phyloP scores from a whole-genome alignment of 2,113 vertebrate species.

The Rhipidura dahli region DNA sequence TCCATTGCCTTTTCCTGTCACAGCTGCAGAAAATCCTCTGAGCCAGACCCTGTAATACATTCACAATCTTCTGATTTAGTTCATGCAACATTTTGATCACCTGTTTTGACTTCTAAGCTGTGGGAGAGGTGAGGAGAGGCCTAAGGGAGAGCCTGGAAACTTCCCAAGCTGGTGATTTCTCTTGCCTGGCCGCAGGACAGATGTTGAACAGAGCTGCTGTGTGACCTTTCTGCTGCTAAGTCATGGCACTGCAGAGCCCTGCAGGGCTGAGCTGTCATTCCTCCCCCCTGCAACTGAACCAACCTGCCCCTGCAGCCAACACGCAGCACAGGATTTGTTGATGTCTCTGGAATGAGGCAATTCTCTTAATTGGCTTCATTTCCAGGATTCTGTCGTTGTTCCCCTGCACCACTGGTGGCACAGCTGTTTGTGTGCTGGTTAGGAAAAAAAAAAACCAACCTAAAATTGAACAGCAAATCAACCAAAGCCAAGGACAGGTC shows the following conservation, averaged over 20 bases:
- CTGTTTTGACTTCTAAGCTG: background rate
- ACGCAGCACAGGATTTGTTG: background rate
- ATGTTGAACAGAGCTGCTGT: background rate
- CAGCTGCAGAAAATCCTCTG: background rate
- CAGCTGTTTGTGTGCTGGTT: background rate
- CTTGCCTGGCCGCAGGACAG: background rate
- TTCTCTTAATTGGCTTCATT: slow-evolving; percentile 3
- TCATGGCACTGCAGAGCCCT: background rate
- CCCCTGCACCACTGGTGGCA: background rate
- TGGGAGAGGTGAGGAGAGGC: background rate
- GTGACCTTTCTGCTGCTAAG: background rate
- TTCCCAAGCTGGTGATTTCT: background rate
- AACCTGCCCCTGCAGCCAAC: background rate
- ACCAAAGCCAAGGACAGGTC: background rate
- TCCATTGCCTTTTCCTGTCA: background rate
- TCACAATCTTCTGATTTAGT: background rate
- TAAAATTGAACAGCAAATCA: background rate
- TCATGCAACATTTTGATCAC: background rate
- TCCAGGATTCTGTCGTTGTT: background rate
- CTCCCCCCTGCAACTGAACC: background rate
- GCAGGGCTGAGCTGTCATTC: background rate
- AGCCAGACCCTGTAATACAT: background rate
- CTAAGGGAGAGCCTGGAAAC: background rate
- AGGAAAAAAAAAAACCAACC: background rate
- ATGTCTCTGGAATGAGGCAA: slow-evolving; percentile 15